A percentile compares a stretch with the other conserved stretches of the same genome.
Conservation (phyloP, 2,888 invertebrate genomes). For the Heliconius hortense region DNA sequence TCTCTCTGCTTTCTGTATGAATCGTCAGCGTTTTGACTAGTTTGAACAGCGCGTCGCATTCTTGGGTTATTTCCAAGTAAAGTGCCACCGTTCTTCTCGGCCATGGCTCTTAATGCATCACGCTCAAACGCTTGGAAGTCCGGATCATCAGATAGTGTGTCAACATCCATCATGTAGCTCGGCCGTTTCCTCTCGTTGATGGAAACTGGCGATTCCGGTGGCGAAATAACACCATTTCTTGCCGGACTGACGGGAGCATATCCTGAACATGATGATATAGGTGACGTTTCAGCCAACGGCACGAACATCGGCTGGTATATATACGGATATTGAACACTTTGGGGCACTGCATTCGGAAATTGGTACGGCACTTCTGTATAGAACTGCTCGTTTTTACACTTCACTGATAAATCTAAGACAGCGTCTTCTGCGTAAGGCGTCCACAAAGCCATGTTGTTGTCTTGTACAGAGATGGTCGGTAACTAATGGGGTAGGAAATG, state of each 20-base stretch:
- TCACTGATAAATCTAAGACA: constrained; percentile 60
- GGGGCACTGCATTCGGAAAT: constrained; percentile 34
- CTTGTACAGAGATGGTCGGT: constrained; percentile 28
- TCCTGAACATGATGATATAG: constrained; percentile 44
- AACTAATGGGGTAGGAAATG: constrained; percentile 39
- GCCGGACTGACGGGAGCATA: constrained; percentile 37
- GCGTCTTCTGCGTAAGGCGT: constrained; percentile 65
- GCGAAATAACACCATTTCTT: constrained; percentile 43
- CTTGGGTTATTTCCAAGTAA: constrained; percentile 84
- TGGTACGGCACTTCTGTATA: constrained; percentile 36
- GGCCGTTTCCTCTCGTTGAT: constrained; percentile 41
- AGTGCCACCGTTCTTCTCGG: constrained; percentile 82
- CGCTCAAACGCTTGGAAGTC: constrained; percentile 87
- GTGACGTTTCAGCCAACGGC: constrained; percentile 44
- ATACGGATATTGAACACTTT: constrained; percentile 37
- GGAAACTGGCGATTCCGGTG: constrained; percentile 44
- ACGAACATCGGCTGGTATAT: constrained; percentile 40
- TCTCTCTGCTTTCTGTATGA: constrained; percentile 93
- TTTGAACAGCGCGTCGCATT: constrained; percentile 84
- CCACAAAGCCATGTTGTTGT: constrained; percentile 61
- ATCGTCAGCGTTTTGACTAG: constrained; percentile 82
- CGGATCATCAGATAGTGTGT: constrained; percentile 70
- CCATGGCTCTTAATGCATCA: constrained; percentile 85
- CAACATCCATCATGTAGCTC: constrained; percentile 77
- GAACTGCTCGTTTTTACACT: constrained; percentile 39